phyloP scores from a whole-genome alignment of 2,888 invertebrate genomes.

The Neria commutata region DNA sequence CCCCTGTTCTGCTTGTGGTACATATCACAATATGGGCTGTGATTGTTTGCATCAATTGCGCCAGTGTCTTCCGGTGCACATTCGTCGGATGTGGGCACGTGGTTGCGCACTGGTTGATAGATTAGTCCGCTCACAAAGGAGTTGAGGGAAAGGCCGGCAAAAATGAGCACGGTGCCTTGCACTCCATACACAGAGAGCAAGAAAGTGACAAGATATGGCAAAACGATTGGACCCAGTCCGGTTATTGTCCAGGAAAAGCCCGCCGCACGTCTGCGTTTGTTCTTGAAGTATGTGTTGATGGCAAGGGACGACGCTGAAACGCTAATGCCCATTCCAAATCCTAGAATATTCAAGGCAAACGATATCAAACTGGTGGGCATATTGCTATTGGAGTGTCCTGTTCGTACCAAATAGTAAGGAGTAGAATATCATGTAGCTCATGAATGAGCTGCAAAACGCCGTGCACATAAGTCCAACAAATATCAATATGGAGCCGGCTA shows the following conservation, averaged over 20 bases:
- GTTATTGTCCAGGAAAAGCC: slow-evolving; percentile 77
- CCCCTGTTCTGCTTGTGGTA: slow-evolving; percentile 49
- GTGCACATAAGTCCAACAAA: slow-evolving; percentile 68
- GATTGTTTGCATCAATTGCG: slow-evolving; percentile 30
- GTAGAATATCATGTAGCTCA: slow-evolving; percentile 70
- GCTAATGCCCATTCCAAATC: slow-evolving; percentile 69
- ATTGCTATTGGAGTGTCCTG: background rate
- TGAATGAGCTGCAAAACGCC: slow-evolving; percentile 70
- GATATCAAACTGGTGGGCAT: background rate
- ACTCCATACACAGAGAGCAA: slow-evolving; percentile 69
- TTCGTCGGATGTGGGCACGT: slow-evolving; percentile 59
- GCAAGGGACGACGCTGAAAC: slow-evolving; percentile 74
- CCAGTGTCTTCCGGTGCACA: slow-evolving; percentile 17
- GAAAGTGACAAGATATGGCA: slow-evolving; percentile 73
- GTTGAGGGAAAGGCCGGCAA: slow-evolving; percentile 72
- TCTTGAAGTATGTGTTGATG: slow-evolving; percentile 76
- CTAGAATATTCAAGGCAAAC: slow-evolving; percentile 28
- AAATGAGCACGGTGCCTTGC: slow-evolving; percentile 71
- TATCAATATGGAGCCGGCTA: slow-evolving; percentile 68
- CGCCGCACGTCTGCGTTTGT: slow-evolving; percentile 72
- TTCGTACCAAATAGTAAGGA: slow-evolving; percentile 72
- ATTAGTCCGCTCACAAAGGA: slow-evolving; percentile 71
- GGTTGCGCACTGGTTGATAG: slow-evolving; percentile 77
- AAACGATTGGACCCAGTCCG: slow-evolving; percentile 74
- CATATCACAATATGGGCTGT: slow-evolving; percentile 51